Evolutionary conservation across 2,113 vertebrate genomes (phyloP).

Genomic region (Callocephalon fimbriatum): DNA sequence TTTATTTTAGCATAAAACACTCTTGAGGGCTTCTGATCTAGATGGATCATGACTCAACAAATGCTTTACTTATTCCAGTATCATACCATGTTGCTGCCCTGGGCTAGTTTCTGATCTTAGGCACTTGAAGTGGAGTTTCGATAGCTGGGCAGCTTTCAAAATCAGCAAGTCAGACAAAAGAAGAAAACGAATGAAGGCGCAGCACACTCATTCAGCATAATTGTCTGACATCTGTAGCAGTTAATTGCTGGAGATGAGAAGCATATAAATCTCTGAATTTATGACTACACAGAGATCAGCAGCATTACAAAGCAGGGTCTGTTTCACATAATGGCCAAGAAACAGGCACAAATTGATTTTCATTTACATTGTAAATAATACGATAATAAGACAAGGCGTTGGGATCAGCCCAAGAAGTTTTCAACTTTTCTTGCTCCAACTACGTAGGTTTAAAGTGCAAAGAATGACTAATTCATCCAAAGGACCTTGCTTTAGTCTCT

Average conservation of each 20-base stretch:
- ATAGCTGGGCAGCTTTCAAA: slow-evolving; percentile 19
- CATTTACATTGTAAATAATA: slow-evolving; percentile 25
- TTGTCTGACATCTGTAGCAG: slow-evolving; percentile 2
- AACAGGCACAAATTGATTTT: neutral
- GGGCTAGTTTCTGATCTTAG: slow-evolving; percentile 23
- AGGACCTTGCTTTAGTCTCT: neutral
- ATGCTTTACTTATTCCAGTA: neutral
- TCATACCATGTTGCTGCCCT: neutral
- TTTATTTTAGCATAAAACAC: slow-evolving; percentile 37
- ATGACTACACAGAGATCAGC: neutral
- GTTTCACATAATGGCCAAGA: neutral
- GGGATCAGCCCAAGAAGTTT: neutral
- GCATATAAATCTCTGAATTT: slow-evolving; percentile 1
- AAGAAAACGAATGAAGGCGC: neutral
- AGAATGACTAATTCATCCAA: neutral
- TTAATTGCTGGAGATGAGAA: slow-evolving; percentile 2
- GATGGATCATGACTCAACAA: slow-evolving; percentile 17
- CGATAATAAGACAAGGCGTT: neutral
- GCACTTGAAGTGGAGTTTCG: neutral
- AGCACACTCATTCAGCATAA: neutral
- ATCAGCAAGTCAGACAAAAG: neutral
- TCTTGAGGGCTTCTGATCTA: neutral
- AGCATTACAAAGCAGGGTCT: slow-evolving; percentile 5
- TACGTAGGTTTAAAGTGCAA: neutral
- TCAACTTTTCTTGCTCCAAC: neutral